phyloP scores from a whole-genome alignment of 2,888 invertebrate species.

The Aporophyla lueneburgensis region DNA sequence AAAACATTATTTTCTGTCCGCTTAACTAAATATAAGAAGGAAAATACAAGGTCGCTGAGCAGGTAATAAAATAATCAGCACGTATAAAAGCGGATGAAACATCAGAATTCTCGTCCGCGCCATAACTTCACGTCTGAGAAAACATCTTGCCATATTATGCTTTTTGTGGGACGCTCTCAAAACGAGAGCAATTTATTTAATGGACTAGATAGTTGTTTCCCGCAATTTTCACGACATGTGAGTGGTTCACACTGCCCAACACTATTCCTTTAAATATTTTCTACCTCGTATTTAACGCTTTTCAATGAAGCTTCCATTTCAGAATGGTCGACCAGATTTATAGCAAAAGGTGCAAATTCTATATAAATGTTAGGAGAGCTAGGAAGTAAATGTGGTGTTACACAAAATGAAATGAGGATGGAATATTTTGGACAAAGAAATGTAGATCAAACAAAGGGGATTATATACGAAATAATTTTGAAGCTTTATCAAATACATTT shows the following conservation, averaged over 20 bases:
- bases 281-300: constrained; percentile 52
- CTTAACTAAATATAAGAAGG: constrained; percentile 7
- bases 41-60: constrained; percentile 14
- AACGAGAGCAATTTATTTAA: constrained; percentile 85
- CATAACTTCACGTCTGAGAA: constrained; percentile 72
- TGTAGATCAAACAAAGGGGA: constrained; percentile 23
- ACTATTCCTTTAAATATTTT: constrained; percentile 60
- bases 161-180: constrained; percentile 75
- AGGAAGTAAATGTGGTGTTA: constrained; percentile 34
- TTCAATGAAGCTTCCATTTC: constrained; percentile 49
- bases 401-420: constrained; percentile 14
- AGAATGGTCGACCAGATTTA: constrained; percentile 31
- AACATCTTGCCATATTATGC: constrained; percentile 76
- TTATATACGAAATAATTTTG: background rate
- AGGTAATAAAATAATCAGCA: constrained; percentile 56
- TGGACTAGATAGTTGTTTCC: constrained; percentile 80
- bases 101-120: constrained; percentile 67
- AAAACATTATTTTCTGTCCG: background rate
- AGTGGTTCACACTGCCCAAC: constrained; percentile 62
- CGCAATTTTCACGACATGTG: constrained; percentile 70
- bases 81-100: constrained; percentile 55
- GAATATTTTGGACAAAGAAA: constrained; percentile 30
- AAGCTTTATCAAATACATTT: constrained; percentile 9
- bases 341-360: constrained; percentile 39
- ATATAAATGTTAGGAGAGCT: constrained; percentile 2